Conservation (phyloP, 2,797 vertebrate genomes). For the Schizothorax lantsangensis region DNA sequence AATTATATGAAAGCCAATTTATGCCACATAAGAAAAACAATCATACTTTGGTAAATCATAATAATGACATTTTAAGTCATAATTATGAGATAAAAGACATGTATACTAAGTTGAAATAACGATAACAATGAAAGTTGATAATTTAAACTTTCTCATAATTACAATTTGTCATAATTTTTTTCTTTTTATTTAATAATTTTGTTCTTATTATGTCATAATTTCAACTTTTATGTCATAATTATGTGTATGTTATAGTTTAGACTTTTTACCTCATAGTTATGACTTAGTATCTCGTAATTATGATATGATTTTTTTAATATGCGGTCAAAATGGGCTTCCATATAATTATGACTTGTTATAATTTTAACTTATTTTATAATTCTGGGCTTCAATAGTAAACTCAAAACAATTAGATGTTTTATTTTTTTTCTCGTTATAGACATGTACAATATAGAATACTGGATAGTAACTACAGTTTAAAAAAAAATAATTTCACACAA, state of each 20-base stretch:
- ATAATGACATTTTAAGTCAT: not conserved
- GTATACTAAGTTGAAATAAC: too few species aligned
- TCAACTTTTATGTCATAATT: not conserved
- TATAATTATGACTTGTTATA: not conserved
- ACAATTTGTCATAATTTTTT: too few species aligned
- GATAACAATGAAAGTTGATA: too few species aligned
- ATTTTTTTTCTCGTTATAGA: not conserved
- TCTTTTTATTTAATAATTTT: too few species aligned
- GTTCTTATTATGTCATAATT: not conserved
- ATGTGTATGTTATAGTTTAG: not conserved
- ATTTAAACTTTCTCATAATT: not conserved
- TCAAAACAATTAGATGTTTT: not conserved
- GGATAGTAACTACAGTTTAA: not conserved
- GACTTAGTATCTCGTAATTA: not conserved
- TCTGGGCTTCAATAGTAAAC: not conserved
- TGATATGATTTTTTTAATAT: not conserved
- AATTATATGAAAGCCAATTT: not conserved
- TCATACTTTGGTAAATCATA: slow-evolving; percentile 4
- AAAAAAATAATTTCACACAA: rapidly evolving
- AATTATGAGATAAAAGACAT: not conserved
- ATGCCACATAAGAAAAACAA: not conserved
- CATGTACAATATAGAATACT: not conserved
- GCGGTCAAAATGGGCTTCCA: not conserved
- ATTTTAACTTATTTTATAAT: not conserved
- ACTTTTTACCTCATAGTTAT: not conserved